Base-by-base conservation (phyloP, 2,797 vertebrate species). In the Decapterus maruadsi region DNA sequence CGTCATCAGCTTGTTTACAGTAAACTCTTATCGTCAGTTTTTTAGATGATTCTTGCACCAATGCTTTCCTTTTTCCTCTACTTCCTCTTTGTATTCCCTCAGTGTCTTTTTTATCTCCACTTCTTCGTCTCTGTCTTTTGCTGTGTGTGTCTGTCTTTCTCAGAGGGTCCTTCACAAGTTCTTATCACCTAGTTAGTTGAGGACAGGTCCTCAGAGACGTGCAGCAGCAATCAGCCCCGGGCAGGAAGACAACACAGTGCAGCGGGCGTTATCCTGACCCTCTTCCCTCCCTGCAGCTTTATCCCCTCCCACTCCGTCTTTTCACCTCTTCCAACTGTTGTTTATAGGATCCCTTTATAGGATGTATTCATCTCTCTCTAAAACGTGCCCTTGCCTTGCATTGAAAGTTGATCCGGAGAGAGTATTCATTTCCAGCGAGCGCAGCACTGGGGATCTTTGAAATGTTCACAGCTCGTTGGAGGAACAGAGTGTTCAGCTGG, bases 101-200 rank as follows among this genome's bases (percentile, higher is more conserved):
- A 34, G 19, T 53, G 29, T 72, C 36, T 64, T 22, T 60, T 29
- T 76, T 76, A 43, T 65, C 11, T 58, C 36, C 48, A 55, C 45
- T 12, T 60, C 58, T 55, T 22, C 29, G 16, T 69, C 16, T 64
- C 36, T 6, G 5, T 13, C 56, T 46, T 16, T 51, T n/a, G 57
- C 14, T 31, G 20, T 67, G 38, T 58, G 4, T 54, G 48, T 65
- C 48, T 55, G 31, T 63, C 61, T 55, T 26, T 81, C 74, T 68
- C 53, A 14, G 43, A 71, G 56, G 56, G 45, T 53, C 59, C 63
- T 75, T 84, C 77, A 67, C 64, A 70, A 64, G 62, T 75, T 84
- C 66, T 85, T 82, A 80, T 82, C 83, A 75, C 3, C 8, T 72
- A 65, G 78, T 84, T 87, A 64, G 75, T 80, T 72, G 51, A 29